Percentiles rank a stretch among this genome's conserved stretches.
These are phyloP conservation scores for Trinectes maculatus DNA, from an alignment of 2,113 vertebrate genomes.

Conservation along the genomic window DNA sequence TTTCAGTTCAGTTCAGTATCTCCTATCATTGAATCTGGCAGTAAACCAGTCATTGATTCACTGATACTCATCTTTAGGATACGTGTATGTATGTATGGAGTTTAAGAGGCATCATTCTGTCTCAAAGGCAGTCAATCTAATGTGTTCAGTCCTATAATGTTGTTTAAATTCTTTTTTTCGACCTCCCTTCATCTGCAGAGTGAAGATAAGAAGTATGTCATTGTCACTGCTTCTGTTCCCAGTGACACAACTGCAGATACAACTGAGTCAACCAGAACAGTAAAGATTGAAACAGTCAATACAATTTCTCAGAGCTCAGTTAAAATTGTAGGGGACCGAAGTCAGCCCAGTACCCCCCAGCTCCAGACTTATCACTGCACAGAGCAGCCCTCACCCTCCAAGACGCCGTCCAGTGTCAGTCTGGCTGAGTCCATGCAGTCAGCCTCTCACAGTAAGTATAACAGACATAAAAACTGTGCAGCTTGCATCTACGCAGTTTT, in stretches of 20 bases:
- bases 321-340: slow-evolving; percentile 19
- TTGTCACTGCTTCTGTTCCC: not conserved
- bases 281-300: slow-evolving; percentile 46
- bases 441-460: slow-evolving; percentile 80
- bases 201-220: slow-evolving; percentile 44
- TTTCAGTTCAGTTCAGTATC: no score
- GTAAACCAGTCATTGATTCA: no score
- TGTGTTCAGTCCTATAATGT: not conserved
- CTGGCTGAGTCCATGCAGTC: slow-evolving; percentile 85
- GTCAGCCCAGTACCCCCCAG: slow-evolving; percentile 30
- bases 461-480: not conserved
- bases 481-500: not conserved
- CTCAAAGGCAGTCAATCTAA: no score
- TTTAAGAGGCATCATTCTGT: not conserved
- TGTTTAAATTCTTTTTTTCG: not conserved
- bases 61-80: no score
- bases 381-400: slow-evolving; percentile 69
- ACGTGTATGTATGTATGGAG: not conserved
- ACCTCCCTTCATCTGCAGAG: slow-evolving; percentile 24
- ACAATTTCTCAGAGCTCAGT: slow-evolving; percentile 39
- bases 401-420: slow-evolving; percentile 83
- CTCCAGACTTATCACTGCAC: slow-evolving; percentile 54
- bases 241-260: slow-evolving; percentile 37
- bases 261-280: not conserved
- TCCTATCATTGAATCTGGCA: no score